Base-by-base conservation (phyloP, 2,888 invertebrate genomes). In the Zonitis immaculata region DNA sequence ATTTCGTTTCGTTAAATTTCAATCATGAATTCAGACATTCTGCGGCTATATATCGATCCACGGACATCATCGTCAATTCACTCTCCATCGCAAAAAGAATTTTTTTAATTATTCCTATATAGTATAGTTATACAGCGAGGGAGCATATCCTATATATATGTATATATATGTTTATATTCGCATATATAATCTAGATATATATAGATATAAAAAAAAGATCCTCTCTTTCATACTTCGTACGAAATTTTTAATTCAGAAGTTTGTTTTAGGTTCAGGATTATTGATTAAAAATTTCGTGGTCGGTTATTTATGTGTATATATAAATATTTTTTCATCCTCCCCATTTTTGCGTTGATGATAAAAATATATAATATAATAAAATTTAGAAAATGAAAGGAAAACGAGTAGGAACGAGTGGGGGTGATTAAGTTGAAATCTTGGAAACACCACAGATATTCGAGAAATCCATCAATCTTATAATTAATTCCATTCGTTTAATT, bases 401-500 rank as follows among this genome's bases (percentile, higher is more conserved):
- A 16, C 16, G 35, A 35, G 35, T 16, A 48, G 27, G 35, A 16
- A 16, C 5, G 9, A 35, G 16, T 50, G 56, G 56, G 44, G 56
- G 58, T 62, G 66, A 66, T 67, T 65, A 64, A 63, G 63, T 62
- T 60, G 58, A 64, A 66, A 64, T 65, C 66, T 66, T 67, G 62
- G 64, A 67, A 67, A 65, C 63, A 65, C 61, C 62, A 60, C 57
- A 51, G 66, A 67, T 66, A 69, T 69, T 71, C 69, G 65, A 68
- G 67, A 65, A 71, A 72, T 70, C 74, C 76, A 76, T 76, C 76
- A 76, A 76, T 76, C 76, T 76, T 76, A 74, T 76, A 76, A 76
- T 76, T 76, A 76, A 76, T 76, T 76, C 76, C 76, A 76, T 76
- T 75, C 73, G 73, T 75, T 74, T 76, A 76, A 75, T 75, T 75